Evolutionary conservation across 2,888 invertebrate species (phyloP).

Genomic region (Drosophila putrida): DNA sequence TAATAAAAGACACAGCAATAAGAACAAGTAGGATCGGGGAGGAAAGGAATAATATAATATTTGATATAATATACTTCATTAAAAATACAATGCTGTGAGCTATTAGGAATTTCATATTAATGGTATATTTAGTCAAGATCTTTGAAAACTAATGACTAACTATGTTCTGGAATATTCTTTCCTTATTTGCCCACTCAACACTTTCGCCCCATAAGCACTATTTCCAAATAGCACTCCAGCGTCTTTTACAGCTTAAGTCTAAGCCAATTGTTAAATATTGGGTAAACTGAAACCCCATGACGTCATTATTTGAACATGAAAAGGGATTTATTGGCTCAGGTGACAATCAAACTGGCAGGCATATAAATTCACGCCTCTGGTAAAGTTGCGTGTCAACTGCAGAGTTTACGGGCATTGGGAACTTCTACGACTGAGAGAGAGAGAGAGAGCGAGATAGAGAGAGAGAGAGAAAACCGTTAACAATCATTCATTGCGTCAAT

Average conservation of each 20-base stretch:
- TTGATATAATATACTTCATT: too few relatives aligned
- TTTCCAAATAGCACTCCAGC: slow-evolving; percentile 7
- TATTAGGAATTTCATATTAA: not conserved
- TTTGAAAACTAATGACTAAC: not conserved
- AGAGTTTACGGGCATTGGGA: slow-evolving; percentile 26
- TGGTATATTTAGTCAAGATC: not conserved
- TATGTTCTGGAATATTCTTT: not conserved
- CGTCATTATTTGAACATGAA: slow-evolving; percentile 11
- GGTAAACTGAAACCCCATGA: slow-evolving; percentile 12
- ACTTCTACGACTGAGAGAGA: not conserved
- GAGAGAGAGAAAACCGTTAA: slow-evolving; percentile 25
- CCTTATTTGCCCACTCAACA: not conserved
- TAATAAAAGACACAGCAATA: too few relatives aligned
- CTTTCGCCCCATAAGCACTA: not conserved
- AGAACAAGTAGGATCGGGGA: too few relatives aligned
- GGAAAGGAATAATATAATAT: too few relatives aligned
- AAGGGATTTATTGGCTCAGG: slow-evolving; percentile 31
- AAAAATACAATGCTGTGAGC: not conserved
- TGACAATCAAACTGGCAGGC: slow-evolving; percentile 36
- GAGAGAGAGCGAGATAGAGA: too few relatives aligned
- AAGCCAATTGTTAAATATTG: not conserved
- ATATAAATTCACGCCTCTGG: slow-evolving; percentile 42
- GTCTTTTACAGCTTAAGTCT: slow-evolving; percentile 1
- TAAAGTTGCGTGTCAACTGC: slow-evolving; percentile 31
- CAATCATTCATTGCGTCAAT: slow-evolving; percentile 77